Evolutionary conservation across 2,797 vertebrate species (phyloP).

Genomic region (Hephaestus fuliginosus): DNA sequence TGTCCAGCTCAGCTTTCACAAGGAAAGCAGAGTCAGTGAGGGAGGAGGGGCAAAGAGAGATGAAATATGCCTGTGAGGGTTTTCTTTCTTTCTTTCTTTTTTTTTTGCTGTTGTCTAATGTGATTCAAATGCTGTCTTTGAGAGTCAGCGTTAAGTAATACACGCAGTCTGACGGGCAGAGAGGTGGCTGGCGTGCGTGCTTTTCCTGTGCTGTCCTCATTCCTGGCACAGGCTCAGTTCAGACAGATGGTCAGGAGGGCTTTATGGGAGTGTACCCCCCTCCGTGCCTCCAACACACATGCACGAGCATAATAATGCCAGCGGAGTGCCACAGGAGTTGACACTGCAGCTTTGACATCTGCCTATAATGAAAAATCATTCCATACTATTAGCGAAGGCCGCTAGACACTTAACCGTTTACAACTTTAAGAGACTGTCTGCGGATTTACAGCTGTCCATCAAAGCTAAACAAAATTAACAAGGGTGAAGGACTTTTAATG

Average conservation of each 20-base stretch:
- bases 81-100: not conserved
- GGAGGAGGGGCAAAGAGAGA: not conserved
- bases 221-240: conserved; percentile 69
- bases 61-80: not conserved
- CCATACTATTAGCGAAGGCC: not conserved
- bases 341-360: conserved; percentile 56
- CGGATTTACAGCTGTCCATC: not conserved
- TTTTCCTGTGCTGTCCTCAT: conserved; percentile 56
- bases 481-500: not conserved
- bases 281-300: conserved; percentile 13
- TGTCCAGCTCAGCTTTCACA: conserved; percentile 18
- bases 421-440: not conserved
- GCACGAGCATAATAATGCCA: conserved; percentile 38
- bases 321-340: conserved; percentile 29
- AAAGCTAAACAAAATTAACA: not conserved
- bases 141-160: conserved; percentile 36
- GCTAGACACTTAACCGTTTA: conserved; percentile 4
- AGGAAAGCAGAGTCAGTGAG: conserved; percentile 11
- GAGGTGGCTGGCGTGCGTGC: conserved; percentile 18
- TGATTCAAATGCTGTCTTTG: conserved; percentile 19
- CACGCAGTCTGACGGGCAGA: conserved; percentile 27
- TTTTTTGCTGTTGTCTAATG: not conserved
- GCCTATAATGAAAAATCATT: conserved; percentile 40
- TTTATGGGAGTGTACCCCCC: conserved; percentile 50
- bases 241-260: conserved; percentile 81